These are phyloP conservation scores for Mesocricetus auratus DNA, from an alignment of 2,113 vertebrate species.

Conservation along the genomic window DNA sequence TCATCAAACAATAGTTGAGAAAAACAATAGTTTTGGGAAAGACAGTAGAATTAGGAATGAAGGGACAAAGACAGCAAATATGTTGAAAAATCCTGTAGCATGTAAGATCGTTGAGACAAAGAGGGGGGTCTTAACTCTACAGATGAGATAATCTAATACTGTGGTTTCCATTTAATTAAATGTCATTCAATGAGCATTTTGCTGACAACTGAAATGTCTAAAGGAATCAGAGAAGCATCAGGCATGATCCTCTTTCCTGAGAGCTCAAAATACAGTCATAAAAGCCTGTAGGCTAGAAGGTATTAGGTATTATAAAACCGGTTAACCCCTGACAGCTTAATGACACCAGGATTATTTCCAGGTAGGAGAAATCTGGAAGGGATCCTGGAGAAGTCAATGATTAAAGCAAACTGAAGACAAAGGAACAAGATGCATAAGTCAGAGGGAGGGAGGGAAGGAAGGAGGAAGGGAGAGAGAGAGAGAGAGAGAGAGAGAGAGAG, in stretches of 20 bases:
- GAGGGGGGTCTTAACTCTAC: background rate
- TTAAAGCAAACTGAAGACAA: background rate
- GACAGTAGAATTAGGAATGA: background rate
- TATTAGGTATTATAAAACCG: background rate
- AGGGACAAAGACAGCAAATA: background rate
- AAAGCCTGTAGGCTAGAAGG: background rate
- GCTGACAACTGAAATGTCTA: constrained; percentile 25
- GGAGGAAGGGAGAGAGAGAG: too few species aligned
- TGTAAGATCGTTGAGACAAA: background rate
- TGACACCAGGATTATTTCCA: background rate
- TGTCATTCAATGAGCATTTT: background rate
- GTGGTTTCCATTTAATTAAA: background rate
- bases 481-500: too few species aligned
- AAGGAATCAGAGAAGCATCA: background rate
- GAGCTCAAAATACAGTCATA: constrained; percentile 1
- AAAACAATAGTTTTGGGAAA: background rate
- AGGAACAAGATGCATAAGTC: background rate
- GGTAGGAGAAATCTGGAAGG: background rate
- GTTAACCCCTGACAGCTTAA: constrained; percentile 31
- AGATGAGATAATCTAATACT: background rate
- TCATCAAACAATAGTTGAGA: background rate
- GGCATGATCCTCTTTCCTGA: background rate
- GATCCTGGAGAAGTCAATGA: background rate
- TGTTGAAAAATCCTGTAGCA: background rate
- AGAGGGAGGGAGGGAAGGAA: background rate